Base-by-base conservation (phyloP, 2,888 invertebrate genomes). In the Caenorhabditis japonica region DNA sequence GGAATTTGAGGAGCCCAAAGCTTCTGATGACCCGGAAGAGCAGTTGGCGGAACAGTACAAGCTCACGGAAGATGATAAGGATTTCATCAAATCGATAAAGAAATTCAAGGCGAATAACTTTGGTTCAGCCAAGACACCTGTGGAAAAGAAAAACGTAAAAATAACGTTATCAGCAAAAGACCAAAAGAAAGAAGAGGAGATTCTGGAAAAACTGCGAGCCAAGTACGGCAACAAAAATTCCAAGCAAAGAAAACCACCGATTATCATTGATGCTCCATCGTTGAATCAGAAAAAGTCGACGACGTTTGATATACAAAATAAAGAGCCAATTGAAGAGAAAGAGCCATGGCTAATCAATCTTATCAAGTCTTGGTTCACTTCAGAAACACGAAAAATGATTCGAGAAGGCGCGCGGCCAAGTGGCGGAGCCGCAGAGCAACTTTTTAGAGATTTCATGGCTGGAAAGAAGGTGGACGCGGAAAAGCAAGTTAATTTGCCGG, bases 171-270 rank as follows among this genome's bases (percentile, higher is more conserved):
- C 52, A 0, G 46, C 25, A 17, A 58, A 44, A 30, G 25, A 60
- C 15, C 49, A 34, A 13, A 56, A 49, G 17, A 73, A 66, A 36
- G 55, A 66, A 19, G 56, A 66, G 4, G 60, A 66, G 19, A 47
- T 71, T 64, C 25, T 71, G 19, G 47, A 38, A 15, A 52, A 47
- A 13, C 53, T 71, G 21, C 49, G 71, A 10, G 58, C 27, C 10
- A 71, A 71, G 36, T 71, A 71, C 10, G 66, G 72, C 19, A 72
- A 72, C 43, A 52, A 53, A 43, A 59, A 58, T 27, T 38, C 66
- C 2, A 34, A 36, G 3, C 55, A 51, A 25, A 61, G 58, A 38
- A 61, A 61, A 13, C 55, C 51, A 3, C 74, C 74, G 3, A 58
- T 68, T 34, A 30, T 74, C 2, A 62, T 74, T 23, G 62, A 46